Evolutionary conservation across 2,797 vertebrate species (phyloP), one percentile per base, ranked within the genome.

Genomic region (Pyrrhura leucotis): DNA sequence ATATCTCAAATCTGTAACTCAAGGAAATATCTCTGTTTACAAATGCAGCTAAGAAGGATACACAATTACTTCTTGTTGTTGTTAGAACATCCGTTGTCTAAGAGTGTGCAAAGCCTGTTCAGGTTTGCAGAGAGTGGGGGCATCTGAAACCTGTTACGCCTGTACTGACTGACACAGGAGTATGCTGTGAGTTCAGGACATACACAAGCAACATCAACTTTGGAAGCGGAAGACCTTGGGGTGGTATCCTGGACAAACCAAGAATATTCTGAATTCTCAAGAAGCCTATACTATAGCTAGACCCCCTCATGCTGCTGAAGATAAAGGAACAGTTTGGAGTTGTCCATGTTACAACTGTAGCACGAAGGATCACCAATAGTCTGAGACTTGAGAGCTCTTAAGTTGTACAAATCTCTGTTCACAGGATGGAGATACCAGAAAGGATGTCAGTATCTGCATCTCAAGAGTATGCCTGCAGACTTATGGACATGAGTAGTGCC

Each of bases 1-100:
- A 39, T 20, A 94, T 51, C 40, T 92, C 45, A 68, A 82, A 93
- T 65, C 40, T 29, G 40, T 56, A 96, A 95, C 42, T 92, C 51
- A 79, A 74, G 50, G 65, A 95, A 93, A 62, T 74, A 69, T 58
- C 56, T 71, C 61, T 65, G 67, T 66, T 85, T 89, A 31, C 95
- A 89, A 92, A 82, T 15, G n/a, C 12, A 80, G 20, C n/a, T 81
- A 76, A 47, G n/a, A 93, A 74, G 29, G 85, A 89, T 10, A 81
- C 7, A 80, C 5, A 47, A 18, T 69, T 85, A 67, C 20, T 94
- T 71, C 12, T 9, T 22, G 17, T 81, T 61, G 8, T 50, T 92
- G 73, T 75, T 66, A 66, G 71, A 95, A 68, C 3, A 40, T 22
- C 8, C 17, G 39, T 16, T 63, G 66, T 68, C 56, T 68, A 79